phyloP scores from a whole-genome alignment of 2,888 invertebrate genomes.

The Adelphocoris suturalis region DNA sequence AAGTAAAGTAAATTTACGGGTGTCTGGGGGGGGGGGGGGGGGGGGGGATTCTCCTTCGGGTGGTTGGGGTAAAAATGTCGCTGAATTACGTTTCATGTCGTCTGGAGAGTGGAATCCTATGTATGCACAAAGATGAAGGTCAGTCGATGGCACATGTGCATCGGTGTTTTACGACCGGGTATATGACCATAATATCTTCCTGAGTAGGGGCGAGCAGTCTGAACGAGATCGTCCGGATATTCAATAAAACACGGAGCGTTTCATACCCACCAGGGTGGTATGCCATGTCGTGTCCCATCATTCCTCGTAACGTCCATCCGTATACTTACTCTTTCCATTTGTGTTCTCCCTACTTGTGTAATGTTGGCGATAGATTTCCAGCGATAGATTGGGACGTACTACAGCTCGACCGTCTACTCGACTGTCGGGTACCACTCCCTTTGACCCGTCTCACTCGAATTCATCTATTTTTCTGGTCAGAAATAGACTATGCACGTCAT shows the following conservation, averaged over 20 bases:
- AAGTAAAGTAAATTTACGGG: too few relatives aligned
- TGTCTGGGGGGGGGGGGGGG: too few relatives aligned
- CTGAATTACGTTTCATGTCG: background rate
- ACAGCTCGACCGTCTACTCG: too few relatives aligned
- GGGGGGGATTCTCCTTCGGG: too few relatives aligned
- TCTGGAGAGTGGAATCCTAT: background rate
- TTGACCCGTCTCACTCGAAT: too few relatives aligned
- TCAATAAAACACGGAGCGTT: background rate
- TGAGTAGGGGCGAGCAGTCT: background rate
- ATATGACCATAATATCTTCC: background rate
- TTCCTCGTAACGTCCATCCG: background rate
- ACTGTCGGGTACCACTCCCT: too few relatives aligned
- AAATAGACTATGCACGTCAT: too few relatives aligned
- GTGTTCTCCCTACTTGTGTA: background rate
- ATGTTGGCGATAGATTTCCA: too few relatives aligned
- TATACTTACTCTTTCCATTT: background rate
- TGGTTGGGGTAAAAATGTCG: too few relatives aligned
- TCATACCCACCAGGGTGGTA: background rate
- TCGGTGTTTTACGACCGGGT: background rate
- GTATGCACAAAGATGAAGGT: background rate
- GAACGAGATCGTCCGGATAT: background rate
- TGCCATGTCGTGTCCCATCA: background rate
- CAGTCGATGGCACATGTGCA: background rate
- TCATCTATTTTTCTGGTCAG: too few relatives aligned
- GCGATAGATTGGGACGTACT: too few relatives aligned